Evolutionary conservation across 2,797 vertebrate species (phyloP).

Genomic region (Pachyuromys duprasi): DNA sequence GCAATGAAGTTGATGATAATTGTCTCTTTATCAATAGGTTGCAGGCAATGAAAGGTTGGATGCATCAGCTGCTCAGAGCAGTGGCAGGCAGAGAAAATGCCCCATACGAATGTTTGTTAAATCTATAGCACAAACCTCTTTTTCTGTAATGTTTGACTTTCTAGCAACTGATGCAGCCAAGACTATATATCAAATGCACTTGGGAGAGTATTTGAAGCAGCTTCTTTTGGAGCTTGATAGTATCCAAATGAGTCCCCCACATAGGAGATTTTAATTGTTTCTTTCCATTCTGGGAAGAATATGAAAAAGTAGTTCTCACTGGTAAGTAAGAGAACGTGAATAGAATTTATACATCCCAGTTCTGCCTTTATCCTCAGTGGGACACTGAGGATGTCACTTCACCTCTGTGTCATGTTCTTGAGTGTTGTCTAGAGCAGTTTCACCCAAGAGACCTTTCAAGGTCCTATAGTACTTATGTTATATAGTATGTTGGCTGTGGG

Average conservation of each 20-base stretch:
- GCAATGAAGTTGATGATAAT: not conserved
- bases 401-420: not conserved
- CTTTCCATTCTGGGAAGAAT: not conserved
- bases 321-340: conserved; percentile 17
- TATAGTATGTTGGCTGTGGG: not conserved
- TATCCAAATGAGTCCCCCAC: not conserved
- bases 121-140: not conserved
- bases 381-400: not conserved
- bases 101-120: not conserved
- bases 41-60: not conserved
- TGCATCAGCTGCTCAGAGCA: not conserved
- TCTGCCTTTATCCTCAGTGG: not conserved
- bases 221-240: not conserved
- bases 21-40: not conserved
- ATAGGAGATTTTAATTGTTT: not conserved
- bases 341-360: not conserved
- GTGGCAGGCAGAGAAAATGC: not conserved
- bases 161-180: not conserved
- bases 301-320: not conserved
- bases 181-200: not conserved
- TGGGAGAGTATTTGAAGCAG: not conserved
- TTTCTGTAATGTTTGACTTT: not conserved
- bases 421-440: not conserved
- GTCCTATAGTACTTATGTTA: accelerated
- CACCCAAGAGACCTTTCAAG: not conserved